Conservation (phyloP, 2,888 invertebrate species). For the Nasonovia ribisnigri region DNA sequence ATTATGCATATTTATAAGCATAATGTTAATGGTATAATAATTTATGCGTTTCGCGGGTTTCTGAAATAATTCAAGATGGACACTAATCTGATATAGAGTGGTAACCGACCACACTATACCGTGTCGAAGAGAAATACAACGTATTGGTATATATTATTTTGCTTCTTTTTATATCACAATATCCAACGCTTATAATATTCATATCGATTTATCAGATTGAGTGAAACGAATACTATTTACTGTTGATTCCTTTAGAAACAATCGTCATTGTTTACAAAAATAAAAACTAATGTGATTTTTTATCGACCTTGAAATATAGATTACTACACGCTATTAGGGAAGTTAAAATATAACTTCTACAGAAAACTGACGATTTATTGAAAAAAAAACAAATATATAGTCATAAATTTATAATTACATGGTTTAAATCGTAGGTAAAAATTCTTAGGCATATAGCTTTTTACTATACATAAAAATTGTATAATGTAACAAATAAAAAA, state of each 20-base stretch:
- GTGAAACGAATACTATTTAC: not conserved
- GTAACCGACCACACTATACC: not conserved
- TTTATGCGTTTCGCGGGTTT: not conserved
- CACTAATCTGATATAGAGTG: not conserved
- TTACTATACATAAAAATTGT: slow-evolving; percentile 16
- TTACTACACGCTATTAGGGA: slow-evolving; percentile 39
- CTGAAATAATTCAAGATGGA: slow-evolving; percentile 8
- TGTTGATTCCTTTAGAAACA: slow-evolving; percentile 11
- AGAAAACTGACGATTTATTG: not conserved
- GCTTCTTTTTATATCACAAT: not conserved
- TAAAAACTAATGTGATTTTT: slow-evolving; percentile 39
- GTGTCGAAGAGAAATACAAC: slow-evolving; percentile 5
- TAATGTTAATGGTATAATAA: not conserved
- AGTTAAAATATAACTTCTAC: slow-evolving; percentile 20
- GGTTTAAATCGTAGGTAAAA: slow-evolving; percentile 29
- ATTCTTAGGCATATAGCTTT: not conserved
- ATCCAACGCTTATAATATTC: not conserved
- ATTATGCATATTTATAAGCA: slow-evolving; percentile 3
- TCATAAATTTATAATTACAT: slow-evolving; percentile 6
- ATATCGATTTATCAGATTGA: not conserved
- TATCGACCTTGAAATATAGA: slow-evolving; percentile 29
- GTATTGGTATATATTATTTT: not conserved
- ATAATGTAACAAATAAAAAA: not conserved
- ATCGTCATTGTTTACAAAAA: slow-evolving; percentile 8
- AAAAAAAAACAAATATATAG: not conserved